These are phyloP conservation scores for Cygnus olor DNA, from an alignment of 2,797 vertebrate species.

Conservation along the genomic window DNA sequence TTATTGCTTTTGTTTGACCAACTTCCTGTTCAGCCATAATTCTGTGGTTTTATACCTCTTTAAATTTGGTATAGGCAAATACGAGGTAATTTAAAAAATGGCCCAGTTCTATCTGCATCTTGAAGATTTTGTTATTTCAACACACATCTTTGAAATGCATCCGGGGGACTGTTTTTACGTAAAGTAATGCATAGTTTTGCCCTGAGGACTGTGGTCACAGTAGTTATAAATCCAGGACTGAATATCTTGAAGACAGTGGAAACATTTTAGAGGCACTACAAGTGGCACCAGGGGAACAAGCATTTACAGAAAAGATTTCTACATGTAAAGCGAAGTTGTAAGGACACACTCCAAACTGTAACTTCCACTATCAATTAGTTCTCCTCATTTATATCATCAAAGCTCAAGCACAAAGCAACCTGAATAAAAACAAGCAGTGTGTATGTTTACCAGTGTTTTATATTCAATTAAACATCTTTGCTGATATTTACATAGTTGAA, in stretches of 20 bases:
- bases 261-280: neutral
- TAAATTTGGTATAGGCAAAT: neutral
- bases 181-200: neutral
- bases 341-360: constrained; percentile 16
- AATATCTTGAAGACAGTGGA: neutral
- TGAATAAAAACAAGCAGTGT: constrained; percentile 62
- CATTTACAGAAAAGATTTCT: constrained; percentile 37
- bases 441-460: constrained; percentile 76
- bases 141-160: rapidly evolving
- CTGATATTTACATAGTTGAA: constrained; percentile 80
- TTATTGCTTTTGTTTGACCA: neutral
- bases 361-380: constrained; percentile 65
- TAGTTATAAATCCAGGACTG: neutral
- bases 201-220: no score
- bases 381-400: constrained; percentile 38
- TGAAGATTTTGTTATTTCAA: neutral
- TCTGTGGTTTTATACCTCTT: neutral
- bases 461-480: constrained; percentile 80
- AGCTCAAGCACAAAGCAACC: constrained; percentile 44
- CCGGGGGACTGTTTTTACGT: neutral
- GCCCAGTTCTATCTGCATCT: neutral
- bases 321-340: neutral
- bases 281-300: neutral
- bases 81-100: neutral
- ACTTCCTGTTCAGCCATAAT: neutral